Evolutionary conservation across 1,140 invertebrate species (phyloP).

Genomic region (Homalodisca vitripennis): DNA sequence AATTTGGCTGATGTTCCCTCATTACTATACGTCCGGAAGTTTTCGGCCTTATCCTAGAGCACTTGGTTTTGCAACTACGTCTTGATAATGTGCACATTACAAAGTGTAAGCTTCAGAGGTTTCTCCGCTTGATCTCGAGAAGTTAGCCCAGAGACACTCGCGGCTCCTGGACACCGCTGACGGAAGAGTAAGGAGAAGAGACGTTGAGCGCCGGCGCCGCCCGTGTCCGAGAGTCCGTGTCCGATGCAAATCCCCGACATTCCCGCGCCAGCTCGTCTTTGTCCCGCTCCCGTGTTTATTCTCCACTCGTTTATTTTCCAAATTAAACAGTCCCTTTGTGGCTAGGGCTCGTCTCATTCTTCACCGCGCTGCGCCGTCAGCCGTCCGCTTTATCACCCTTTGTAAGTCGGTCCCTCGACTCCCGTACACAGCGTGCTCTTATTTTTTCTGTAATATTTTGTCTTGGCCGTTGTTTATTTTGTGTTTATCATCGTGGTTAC

Average conservation of each 20-base stretch:
- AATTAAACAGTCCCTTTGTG: conserved; percentile 8
- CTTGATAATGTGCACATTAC: too few species aligned
- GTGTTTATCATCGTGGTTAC: too few species aligned
- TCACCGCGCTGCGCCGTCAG: neutral
- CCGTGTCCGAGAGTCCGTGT: conserved; percentile 12
- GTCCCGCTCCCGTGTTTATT: conserved; percentile 1
- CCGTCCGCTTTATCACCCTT: neutral
- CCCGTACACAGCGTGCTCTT: neutral
- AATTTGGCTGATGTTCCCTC: too few species aligned
- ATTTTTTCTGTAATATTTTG: conserved; percentile 30
- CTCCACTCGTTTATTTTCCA: conserved; percentile 9
- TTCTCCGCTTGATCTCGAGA: too few species aligned
- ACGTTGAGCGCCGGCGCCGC: neutral
- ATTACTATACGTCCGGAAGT: too few species aligned
- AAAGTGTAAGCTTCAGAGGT: too few species aligned
- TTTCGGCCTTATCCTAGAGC: too few species aligned
- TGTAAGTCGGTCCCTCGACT: conserved; percentile 1
- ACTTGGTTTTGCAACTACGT: too few species aligned
- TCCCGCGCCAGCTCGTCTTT: conserved; percentile 8
- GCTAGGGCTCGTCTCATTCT: neutral
- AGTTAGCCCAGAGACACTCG: too few species aligned
- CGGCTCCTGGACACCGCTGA: neutral
- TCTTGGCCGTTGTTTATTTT: too few species aligned
- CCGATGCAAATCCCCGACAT: conserved; percentile 20
- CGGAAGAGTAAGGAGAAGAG: neutral